phyloP scores from a whole-genome alignment of 2,113 vertebrate species.

The Cheilinus undulatus region DNA sequence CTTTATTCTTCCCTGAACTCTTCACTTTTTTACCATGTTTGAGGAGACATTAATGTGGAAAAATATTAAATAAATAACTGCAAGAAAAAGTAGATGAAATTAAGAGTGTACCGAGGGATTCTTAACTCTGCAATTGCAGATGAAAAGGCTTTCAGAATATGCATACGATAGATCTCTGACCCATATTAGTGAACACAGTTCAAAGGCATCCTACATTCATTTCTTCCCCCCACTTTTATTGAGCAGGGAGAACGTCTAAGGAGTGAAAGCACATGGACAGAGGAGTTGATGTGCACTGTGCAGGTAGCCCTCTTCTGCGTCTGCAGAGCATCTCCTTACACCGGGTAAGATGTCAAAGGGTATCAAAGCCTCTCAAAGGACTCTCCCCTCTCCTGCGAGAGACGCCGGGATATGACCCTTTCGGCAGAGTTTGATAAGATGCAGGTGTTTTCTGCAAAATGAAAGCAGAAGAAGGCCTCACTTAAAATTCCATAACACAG shows the following conservation, averaged over 20 bases:
- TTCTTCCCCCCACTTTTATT: constrained; percentile 56
- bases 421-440: constrained; percentile 73
- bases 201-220: constrained; percentile 75
- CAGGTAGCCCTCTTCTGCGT: constrained; percentile 51
- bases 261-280: constrained; percentile 28
- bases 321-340: constrained; percentile 61
- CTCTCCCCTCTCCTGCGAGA: constrained; percentile 44
- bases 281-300: constrained; percentile 38
- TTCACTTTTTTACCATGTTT: constrained; percentile 75
- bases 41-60: constrained; percentile 75
- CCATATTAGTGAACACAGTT: constrained; percentile 81
- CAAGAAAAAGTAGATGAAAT: constrained; percentile 76
- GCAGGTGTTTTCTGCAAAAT: constrained; percentile 73
- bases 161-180: constrained; percentile 82
- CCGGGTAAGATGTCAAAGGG: constrained; percentile 57
- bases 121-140: constrained; percentile 80
- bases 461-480: constrained; percentile 56
- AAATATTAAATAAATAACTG: constrained; percentile 82
- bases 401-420: constrained; percentile 57
- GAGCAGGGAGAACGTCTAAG: constrained; percentile 41
- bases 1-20: constrained; percentile 53
- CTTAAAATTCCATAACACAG: constrained; percentile 60
- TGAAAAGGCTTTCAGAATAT: constrained; percentile 80
- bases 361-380: constrained; percentile 64
- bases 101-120: constrained; percentile 79